Evolutionary conservation across 2,888 invertebrate species (phyloP).

Genomic region (Conistra vaccinii): DNA sequence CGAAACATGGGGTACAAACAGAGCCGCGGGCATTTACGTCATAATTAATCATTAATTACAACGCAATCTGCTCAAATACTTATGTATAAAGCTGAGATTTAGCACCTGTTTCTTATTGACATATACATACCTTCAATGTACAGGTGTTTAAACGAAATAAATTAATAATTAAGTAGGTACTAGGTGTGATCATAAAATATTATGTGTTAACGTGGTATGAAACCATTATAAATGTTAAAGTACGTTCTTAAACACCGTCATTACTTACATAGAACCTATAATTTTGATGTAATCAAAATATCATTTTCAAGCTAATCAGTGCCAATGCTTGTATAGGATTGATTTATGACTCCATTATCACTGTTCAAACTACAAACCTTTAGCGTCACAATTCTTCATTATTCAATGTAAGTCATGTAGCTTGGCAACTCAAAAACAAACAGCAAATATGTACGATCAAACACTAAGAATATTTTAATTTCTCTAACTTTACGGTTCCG

Average conservation of each 20-base stretch:
- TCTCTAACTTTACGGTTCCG: background rate
- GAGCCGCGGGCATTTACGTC: too few relatives aligned
- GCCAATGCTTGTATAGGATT: background rate
- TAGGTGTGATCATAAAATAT: background rate
- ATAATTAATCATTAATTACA: background rate
- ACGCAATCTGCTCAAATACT: background rate
- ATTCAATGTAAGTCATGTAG: background rate
- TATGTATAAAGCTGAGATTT: too few relatives aligned
- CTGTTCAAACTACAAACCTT: background rate
- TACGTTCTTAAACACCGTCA: background rate
- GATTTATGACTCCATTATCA: constrained; percentile 22
- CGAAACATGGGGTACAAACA: background rate
- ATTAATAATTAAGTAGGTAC: background rate
- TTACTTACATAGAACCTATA: constrained; percentile 7
- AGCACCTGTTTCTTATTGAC: background rate
- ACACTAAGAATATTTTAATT: background rate
- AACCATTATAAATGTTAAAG: background rate
- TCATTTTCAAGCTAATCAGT: constrained; percentile 7
- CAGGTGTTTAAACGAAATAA: background rate
- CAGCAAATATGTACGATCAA: background rate
- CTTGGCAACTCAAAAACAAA: constrained; percentile 15
- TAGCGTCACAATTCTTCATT: background rate
- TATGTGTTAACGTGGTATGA: background rate
- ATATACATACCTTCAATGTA: background rate
- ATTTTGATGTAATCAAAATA: constrained; percentile 29